These are phyloP conservation scores for Drosophila yakuba DNA, from an alignment of 1,140 invertebrate genomes.

Conservation along the genomic window DNA sequence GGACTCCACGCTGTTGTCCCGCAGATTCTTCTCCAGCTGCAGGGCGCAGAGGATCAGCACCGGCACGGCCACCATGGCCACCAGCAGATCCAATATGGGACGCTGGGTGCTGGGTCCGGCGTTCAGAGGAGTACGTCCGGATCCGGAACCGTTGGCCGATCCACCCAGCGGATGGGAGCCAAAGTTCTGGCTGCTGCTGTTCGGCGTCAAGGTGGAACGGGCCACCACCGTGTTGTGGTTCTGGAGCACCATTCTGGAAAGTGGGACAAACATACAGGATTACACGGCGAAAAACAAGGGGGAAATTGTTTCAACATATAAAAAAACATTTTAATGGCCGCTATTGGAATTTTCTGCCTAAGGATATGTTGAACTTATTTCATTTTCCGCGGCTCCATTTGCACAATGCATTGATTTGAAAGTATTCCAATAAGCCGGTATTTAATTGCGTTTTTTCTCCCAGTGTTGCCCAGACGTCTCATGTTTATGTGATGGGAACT, in stretches of 20 bases:
- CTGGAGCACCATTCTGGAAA: slow-evolving; percentile 75
- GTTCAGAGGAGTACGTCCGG: slow-evolving; percentile 21
- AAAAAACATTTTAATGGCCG: too few relatives aligned
- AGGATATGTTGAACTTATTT: neutral
- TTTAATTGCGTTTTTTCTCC: too few relatives aligned
- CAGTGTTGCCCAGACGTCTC: slow-evolving; percentile 4
- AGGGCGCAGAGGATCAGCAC: slow-evolving; percentile 77
- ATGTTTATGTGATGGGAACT: slow-evolving; percentile 42
- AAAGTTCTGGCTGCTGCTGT: slow-evolving; percentile 73
- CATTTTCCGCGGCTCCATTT: too few relatives aligned
- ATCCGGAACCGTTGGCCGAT: neutral
- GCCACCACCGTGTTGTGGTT: slow-evolving; percentile 79
- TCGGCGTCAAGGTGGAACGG: slow-evolving; percentile 70
- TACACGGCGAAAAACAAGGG: neutral
- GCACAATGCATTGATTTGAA: too few relatives aligned
- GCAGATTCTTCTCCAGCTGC: slow-evolving; percentile 81
- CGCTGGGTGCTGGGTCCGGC: slow-evolving; percentile 65
- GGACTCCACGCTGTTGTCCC: slow-evolving; percentile 64
- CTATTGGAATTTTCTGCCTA: too few relatives aligned
- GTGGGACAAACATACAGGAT: neutral
- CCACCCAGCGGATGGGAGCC: slow-evolving; percentile 37
- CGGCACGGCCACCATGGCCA: slow-evolving; percentile 80
- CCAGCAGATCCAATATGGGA: slow-evolving; percentile 75
- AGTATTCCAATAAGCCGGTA: too few relatives aligned
- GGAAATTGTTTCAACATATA: too few relatives aligned